phyloP scores from a whole-genome alignment of 1,140 invertebrate genomes.

The Schlechtendalia chinensis region DNA sequence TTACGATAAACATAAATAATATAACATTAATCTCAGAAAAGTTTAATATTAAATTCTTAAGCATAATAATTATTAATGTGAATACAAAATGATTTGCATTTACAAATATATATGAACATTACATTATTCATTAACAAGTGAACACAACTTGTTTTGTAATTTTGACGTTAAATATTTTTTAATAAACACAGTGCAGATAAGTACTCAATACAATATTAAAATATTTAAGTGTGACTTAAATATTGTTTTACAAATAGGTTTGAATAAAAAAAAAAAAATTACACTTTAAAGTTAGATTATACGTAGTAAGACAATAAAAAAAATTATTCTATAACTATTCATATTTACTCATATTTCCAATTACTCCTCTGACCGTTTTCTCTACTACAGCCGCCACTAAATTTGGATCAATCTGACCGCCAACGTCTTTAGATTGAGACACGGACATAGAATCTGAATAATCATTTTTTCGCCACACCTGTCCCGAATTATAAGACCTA shows the following conservation, averaged over 20 bases:
- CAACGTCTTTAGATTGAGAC: constrained; percentile 32
- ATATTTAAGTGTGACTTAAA: constrained; percentile 7
- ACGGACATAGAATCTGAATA: constrained; percentile 22
- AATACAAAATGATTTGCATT: neutral
- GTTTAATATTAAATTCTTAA: neutral
- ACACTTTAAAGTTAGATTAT: neutral
- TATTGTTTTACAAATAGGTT: neutral
- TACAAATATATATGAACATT: neutral
- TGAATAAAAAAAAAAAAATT: neutral
- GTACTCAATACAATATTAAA: too few relatives aligned
- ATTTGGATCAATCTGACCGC: constrained; percentile 47
- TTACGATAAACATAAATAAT: too few relatives aligned
- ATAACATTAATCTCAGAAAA: too few relatives aligned
- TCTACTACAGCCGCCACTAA: constrained; percentile 51
- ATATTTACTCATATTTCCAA: constrained; percentile 50
- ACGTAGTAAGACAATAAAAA: too few relatives aligned
- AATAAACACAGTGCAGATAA: neutral
- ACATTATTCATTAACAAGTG: neutral
- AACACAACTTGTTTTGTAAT: neutral
- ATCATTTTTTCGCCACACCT: constrained; percentile 40
- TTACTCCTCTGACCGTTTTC: constrained; percentile 49
- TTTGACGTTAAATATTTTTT: neutral
- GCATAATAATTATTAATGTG: neutral
- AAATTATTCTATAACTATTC: constrained; percentile 16
- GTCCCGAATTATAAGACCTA: constrained; percentile 10